Evolutionary conservation across 1,140 invertebrate genomes (phyloP), one percentile per base, ranked within the genome.

Genomic region (Anoplolepis gracilipes): DNA sequence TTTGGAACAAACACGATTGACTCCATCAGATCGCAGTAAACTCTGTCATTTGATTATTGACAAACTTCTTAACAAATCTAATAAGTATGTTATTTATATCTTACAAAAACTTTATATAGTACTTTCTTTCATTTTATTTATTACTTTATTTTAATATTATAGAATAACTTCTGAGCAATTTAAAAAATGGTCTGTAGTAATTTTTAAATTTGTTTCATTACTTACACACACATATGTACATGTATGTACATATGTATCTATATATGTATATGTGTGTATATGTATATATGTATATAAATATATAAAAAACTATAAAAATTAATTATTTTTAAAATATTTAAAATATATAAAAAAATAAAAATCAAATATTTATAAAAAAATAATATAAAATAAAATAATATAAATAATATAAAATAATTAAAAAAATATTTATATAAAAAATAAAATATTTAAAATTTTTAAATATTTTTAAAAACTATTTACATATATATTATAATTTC

Each of bases 121-220:
- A 36, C 33, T 36, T 62, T 4, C 7, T 42, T 42, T 22, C 39
- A 2, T 36, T 4, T 69, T 11, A 39, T 67, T 69, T 46, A 16
- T 69, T 46, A 39, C 13, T 36, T 25, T 69, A 46, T n/a, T 67
- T 4, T 69, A 16, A 62, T 69, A 46, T 69, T 69, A 10, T 46
- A 69, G 39, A 46, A 46, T 69, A 69, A 16, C 6, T 1, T 8
- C 39, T 8, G 1, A 42, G 0, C 0, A 69, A 46, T 69, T 69
- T 28, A 0, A 49, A 30, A 4, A 70, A 11, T 70, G 42, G 25
- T 3, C 25, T 70, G 7, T 2, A 49, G 42, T 8, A 30, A 16
- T 30, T 28, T 62, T 62, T 2, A 28, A 62, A 42, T 42, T 42
- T 42, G 8, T 39, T 39, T 39, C 6, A 36, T 36, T 36, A 36